Conservation (phyloP, 30 jellyfish, hydroid and myxozoan genomes). For the Mastigias papua region DNA sequence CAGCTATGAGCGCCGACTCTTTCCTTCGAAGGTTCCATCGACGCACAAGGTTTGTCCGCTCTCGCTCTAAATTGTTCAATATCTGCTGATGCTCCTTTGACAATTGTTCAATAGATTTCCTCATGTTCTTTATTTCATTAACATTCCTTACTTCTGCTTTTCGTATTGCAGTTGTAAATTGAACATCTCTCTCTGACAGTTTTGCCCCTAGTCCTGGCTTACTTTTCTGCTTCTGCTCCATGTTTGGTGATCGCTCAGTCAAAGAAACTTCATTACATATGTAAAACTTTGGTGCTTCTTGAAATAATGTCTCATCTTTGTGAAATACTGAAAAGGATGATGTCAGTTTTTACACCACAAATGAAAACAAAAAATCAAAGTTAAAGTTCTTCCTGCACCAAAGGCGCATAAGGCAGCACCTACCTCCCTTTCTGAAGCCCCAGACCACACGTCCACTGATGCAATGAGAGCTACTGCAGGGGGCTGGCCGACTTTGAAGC, state of each 20-base stretch:
- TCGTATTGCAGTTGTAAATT: conserved; percentile 48
- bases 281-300: neutral
- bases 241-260: neutral
- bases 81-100: conserved; percentile 67
- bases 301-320: neutral
- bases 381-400: no score
- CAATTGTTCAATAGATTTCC: conserved; percentile 45
- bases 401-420: no score
- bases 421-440: no score
- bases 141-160: conserved; percentile 66
- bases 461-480: neutral
- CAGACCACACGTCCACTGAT: no score
- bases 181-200: conserved; percentile 46
- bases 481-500: neutral
- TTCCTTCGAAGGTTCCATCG: conserved; percentile 26
- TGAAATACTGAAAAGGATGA: neutral
- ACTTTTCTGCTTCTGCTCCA: conserved; percentile 25
- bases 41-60: conserved; percentile 31
- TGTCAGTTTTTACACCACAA: neutral
- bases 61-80: conserved; percentile 36
- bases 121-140: conserved; percentile 61
- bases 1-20: neutral
- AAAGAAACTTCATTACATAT: neutral
- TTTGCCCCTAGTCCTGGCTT: conserved; percentile 14
- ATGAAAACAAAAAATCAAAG: no score